phyloP scores from a whole-genome alignment of 2,888 invertebrate genomes.

The Cantharis rufa region DNA sequence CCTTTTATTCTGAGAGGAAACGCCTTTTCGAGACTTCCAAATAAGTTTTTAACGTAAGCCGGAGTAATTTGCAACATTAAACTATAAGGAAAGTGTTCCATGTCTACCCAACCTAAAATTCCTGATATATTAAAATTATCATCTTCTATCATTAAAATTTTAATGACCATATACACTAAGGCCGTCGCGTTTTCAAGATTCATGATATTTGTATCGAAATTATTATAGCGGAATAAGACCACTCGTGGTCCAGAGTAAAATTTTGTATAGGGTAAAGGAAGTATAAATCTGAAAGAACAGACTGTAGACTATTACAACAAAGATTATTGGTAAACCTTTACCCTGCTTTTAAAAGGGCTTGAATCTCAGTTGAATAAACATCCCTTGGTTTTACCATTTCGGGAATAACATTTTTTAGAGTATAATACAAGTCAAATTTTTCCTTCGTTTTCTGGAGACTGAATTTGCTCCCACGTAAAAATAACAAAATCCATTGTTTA shows the following conservation, averaged over 20 bases:
- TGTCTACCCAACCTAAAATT: not conserved
- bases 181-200: not conserved
- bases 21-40: not conserved
- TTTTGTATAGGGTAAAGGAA: not conserved
- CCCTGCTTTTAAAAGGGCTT: slow-evolving; percentile 27
- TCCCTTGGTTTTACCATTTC: slow-evolving; percentile 40
- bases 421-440: too few relatives aligned
- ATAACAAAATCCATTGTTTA: too few relatives aligned
- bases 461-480: too few relatives aligned
- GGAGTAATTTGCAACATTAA: not conserved
- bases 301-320: not conserved
- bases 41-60: not conserved
- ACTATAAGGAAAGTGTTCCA: not conserved
- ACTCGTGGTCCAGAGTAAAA: not conserved
- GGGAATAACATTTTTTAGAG: too few relatives aligned
- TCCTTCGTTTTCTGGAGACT: too few relatives aligned
- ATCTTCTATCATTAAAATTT: not conserved
- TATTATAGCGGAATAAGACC: not conserved
- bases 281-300: not conserved
- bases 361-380: slow-evolving; percentile 45
- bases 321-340: not conserved
- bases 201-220: not conserved
- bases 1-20: not conserved
- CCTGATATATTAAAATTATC: not conserved
- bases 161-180: not conserved